Conservation (phyloP, 2,797 vertebrate species). For the Falco novaeseelandiae region DNA sequence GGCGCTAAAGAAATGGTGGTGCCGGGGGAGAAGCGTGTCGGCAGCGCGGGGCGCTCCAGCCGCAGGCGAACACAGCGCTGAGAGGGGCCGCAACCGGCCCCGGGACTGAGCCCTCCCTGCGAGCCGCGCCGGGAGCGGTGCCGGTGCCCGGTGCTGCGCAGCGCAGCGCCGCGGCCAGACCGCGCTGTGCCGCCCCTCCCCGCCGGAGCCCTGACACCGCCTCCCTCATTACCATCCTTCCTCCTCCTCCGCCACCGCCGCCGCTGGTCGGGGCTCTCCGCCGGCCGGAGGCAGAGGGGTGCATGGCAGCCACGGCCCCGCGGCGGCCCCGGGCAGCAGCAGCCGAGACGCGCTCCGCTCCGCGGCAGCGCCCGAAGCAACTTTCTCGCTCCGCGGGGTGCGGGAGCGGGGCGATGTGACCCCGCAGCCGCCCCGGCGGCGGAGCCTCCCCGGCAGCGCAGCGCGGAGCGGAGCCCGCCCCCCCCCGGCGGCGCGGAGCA, state of each 20-base stretch:
- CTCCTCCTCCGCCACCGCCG: background rate
- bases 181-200: background rate
- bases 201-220: background rate
- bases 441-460: background rate
- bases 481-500: background rate
- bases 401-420: background rate
- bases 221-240: constrained; percentile 37
- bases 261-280: background rate
- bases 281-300: background rate
- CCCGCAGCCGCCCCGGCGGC: background rate
- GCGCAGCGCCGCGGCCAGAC: background rate
- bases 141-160: background rate
- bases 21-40: background rate
- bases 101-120: background rate
- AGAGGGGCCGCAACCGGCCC: background rate
- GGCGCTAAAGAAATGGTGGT: background rate
- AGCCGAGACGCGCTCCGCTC: background rate
- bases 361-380: background rate
- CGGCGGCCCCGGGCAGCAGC: background rate
- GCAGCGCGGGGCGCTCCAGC: background rate
- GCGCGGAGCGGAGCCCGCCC: background rate
- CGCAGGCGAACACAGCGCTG: background rate
- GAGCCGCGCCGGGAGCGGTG: background rate
- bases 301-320: background rate
- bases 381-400: background rate